These are phyloP conservation scores for Rotaria sp. DNA, from an alignment of 2,888 invertebrate species.

Conservation along the genomic window DNA sequence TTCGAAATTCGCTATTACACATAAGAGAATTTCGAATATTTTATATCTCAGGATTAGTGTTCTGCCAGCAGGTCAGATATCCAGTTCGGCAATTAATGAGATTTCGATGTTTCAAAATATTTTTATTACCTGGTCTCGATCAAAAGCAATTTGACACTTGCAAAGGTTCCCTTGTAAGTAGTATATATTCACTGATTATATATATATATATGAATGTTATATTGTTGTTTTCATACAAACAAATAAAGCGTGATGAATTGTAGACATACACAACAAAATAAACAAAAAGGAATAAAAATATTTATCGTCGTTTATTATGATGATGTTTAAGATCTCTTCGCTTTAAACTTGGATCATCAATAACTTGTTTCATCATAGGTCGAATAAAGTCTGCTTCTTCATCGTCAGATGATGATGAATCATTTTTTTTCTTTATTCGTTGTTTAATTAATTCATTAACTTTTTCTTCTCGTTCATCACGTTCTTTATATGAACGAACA, in stretches of 20 bases:
- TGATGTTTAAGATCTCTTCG: slow-evolving; percentile 19
- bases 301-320: slow-evolving; percentile 7
- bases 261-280: background rate
- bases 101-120: too few relatives aligned
- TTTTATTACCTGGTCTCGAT: too few relatives aligned
- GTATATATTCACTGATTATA: too few relatives aligned
- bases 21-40: too few relatives aligned
- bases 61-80: too few relatives aligned
- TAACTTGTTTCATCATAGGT: slow-evolving; percentile 14
- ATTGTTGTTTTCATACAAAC: background rate
- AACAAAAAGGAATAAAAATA: background rate
- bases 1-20: too few relatives aligned
- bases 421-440: background rate
- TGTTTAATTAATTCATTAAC: background rate
- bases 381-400: background rate
- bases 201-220: background rate
- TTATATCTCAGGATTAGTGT: too few relatives aligned
- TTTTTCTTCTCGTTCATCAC: slow-evolving; percentile 10
- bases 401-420: background rate
- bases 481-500: background rate
- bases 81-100: too few relatives aligned
- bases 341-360: background rate
- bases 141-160: too few relatives aligned
- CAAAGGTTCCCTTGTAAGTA: too few relatives aligned
- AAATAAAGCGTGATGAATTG: background rate